Evolutionary conservation across 2,888 invertebrate species (phyloP).

Genomic region (Cristatella mucedo): DNA sequence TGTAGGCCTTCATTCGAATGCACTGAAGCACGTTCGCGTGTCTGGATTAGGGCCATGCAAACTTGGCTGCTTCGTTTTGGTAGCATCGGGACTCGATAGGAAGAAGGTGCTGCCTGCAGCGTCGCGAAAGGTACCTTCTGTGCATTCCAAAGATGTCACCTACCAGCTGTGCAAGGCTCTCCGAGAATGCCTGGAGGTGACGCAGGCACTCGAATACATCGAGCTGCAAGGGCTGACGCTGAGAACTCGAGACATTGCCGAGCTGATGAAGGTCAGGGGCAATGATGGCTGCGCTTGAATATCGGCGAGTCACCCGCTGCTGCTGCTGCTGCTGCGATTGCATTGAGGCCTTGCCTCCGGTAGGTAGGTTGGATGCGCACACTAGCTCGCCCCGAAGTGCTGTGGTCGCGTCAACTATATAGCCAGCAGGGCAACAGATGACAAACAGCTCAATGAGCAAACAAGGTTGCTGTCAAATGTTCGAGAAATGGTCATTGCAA

Average conservation of each 20-base stretch:
- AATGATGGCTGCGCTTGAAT: too few relatives aligned
- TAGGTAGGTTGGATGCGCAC: too few relatives aligned
- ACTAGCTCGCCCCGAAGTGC: too few relatives aligned
- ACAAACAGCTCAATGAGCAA: too few relatives aligned
- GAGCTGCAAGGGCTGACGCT: slow-evolving; percentile 34
- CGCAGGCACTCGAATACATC: slow-evolving; percentile 24
- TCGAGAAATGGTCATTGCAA: too few relatives aligned
- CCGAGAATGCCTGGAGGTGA: slow-evolving; percentile 27
- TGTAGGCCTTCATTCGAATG: neutral
- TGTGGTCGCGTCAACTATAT: too few relatives aligned
- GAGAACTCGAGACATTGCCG: slow-evolving; percentile 24
- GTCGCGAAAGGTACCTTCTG: slow-evolving; percentile 28
- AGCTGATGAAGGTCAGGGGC: slow-evolving; percentile 25
- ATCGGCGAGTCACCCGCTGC: too few relatives aligned
- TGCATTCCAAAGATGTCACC: slow-evolving; percentile 34
- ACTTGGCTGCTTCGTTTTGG: slow-evolving; percentile 24
- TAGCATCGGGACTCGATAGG: too few relatives aligned
- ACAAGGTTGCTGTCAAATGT: too few relatives aligned
- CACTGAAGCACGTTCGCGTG: neutral
- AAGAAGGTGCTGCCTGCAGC: slow-evolving; percentile 20
- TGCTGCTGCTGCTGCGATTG: too few relatives aligned
- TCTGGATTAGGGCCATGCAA: neutral
- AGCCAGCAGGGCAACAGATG: too few relatives aligned
- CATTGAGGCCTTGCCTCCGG: too few relatives aligned
- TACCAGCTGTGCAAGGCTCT: slow-evolving; percentile 31